Evolutionary conservation across 2,797 vertebrate genomes (phyloP), one percentile per base, ranked within the genome.

Genomic region (Pangasius sanitwongsei): DNA sequence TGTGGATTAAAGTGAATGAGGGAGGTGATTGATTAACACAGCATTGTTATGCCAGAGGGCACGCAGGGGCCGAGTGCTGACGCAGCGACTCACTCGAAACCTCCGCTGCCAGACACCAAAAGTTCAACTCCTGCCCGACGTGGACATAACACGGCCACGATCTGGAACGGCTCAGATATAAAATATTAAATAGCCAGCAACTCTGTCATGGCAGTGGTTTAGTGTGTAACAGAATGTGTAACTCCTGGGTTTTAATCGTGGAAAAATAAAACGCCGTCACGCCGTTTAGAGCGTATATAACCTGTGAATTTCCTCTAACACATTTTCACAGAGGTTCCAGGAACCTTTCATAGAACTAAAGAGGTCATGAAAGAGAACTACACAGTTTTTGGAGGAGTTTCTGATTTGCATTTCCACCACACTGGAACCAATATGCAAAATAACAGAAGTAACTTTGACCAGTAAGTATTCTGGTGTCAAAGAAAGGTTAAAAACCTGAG

Each of bases 41-140:
- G 25, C 63, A 50, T 86, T 90, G 61, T 81, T 57, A 65, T 87
- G 63, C 41, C 77, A 80, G 82, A 44, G 70, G 72, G 50, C 93
- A 95, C 93, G 92, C 92, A 93, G 75, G 63, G 63, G 83, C 92
- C 90, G 84, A 87, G 91, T 93, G 95, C 95, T 95, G 95, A 96
- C 94, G 92, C 94, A 94, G 95, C 94, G 89, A 77, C 93, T 93
- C 91, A 92, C 93, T 94, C 92, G 55, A 93, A 95, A 93, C 93
- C 94, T 15, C 44, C 91, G 87, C 94, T 91, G 93, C 94, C 94
- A 94, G 94, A 91, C 91, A 93, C 93, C 92, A 93, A 92, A 86
- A 72, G 72, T 70, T 87, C 90, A 94, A 91, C 94, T 93, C 92
- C 83, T 94, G 94, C 95, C 94, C 93, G 92, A 93, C 94, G 90